Conservation (phyloP, 1,140 invertebrate genomes). For the Goniozus legneri region DNA sequence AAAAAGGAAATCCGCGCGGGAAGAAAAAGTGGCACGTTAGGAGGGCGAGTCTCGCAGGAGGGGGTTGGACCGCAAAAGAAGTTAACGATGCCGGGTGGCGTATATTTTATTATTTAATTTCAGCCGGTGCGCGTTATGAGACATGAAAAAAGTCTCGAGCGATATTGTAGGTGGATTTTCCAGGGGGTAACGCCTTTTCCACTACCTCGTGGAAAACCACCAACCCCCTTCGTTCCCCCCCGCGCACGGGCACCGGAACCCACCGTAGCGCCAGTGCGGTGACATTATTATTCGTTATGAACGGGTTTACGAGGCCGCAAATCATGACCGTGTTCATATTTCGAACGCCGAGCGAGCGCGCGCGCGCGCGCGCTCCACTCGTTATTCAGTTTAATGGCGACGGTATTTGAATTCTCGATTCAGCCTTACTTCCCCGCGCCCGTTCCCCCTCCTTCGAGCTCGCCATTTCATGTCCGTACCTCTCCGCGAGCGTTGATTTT, state of each 20-base stretch:
- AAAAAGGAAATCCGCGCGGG: no score
- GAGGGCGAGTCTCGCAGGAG: no score
- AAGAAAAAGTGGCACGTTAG: slow-evolving; percentile 9
- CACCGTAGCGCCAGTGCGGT: slow-evolving; percentile 32
- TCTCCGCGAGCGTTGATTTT: no score
- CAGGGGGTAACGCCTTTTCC: slow-evolving; percentile 24
- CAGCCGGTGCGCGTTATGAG: slow-evolving; percentile 44
- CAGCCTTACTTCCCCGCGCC: slow-evolving; percentile 18
- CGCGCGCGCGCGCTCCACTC: slow-evolving; percentile 48
- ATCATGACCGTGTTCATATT: slow-evolving; percentile 56
- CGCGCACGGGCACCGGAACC: slow-evolving; percentile 17
- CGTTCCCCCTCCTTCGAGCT: no score
- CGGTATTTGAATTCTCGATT: slow-evolving; percentile 55
- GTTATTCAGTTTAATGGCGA: slow-evolving; percentile 55
- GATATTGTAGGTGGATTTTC: slow-evolving; percentile 53
- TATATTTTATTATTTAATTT: slow-evolving; percentile 58
- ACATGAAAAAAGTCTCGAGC: slow-evolving; percentile 49
- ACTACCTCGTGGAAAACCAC: slow-evolving; percentile 3
- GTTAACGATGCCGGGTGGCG: slow-evolving; percentile 23
- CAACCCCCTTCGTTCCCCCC: background rate
- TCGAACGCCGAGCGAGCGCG: no score
- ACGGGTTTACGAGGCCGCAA: slow-evolving; percentile 56
- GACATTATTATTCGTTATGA: slow-evolving; percentile 58
- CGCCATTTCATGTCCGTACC: no score
- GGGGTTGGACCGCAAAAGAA: no score